These are phyloP conservation scores for Liopterus haemorrhoidalis DNA, from an alignment of 2,888 invertebrate genomes.

Conservation along the genomic window DNA sequence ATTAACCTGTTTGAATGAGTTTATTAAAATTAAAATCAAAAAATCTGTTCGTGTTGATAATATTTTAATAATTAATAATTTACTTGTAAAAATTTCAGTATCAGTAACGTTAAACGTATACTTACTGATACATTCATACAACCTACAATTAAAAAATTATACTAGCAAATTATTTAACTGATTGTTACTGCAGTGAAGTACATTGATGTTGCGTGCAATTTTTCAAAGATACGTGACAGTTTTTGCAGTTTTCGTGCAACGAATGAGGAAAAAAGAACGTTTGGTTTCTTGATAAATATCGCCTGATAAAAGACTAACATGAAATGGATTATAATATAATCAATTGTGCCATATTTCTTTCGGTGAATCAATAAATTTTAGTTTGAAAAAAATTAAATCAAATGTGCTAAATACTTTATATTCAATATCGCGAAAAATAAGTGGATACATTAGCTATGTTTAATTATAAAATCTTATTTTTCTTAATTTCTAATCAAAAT, in stretches of 20 bases:
- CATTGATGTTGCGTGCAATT: conserved; percentile 13
- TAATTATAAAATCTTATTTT: too few species aligned
- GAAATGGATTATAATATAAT: background rate
- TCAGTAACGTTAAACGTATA: too few species aligned
- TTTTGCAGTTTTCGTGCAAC: conserved; percentile 22
- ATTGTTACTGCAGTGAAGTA: too few species aligned
- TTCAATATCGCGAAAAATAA: background rate
- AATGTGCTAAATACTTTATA: background rate
- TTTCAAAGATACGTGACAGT: conserved; percentile 19
- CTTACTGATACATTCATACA: too few species aligned
- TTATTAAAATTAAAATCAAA: too few species aligned
- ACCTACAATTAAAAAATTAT: too few species aligned
- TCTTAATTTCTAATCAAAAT: too few species aligned
- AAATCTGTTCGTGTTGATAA: too few species aligned
- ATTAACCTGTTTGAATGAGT: too few species aligned
- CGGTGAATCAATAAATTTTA: background rate
- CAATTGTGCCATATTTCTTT: background rate
- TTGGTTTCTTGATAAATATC: conserved; percentile 18
- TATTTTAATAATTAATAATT: too few species aligned
- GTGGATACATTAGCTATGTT: conserved; percentile 8
- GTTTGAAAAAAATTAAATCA: background rate
- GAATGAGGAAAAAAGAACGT: conserved; percentile 15
- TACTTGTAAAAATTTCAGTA: too few species aligned
- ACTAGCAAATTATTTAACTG: too few species aligned
- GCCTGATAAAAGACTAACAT: conserved; percentile 12